A percentile compares a stretch with the other conserved stretches of the same genome.
Conservation (phyloP, 2,113 vertebrate genomes). For the Actenoides lindsayi region DNA sequence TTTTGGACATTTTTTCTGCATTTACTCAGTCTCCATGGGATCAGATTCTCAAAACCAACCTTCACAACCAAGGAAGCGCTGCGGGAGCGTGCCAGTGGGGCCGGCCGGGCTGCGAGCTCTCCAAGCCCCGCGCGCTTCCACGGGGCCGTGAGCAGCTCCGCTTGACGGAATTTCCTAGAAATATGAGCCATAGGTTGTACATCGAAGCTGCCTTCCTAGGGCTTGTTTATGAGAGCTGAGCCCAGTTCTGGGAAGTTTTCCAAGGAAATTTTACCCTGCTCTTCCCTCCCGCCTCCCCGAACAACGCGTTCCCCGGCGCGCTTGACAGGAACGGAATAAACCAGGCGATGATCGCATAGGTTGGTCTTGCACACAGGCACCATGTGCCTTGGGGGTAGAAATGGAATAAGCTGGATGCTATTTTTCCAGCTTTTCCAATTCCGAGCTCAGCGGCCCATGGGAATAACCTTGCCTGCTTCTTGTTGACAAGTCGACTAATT, state of each 20-base stretch:
- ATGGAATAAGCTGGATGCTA: not conserved
- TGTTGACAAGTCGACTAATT: conserved; percentile 12
- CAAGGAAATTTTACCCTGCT: not conserved
- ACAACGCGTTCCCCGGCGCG: not conserved
- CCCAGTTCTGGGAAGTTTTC: not conserved
- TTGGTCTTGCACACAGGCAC: not conserved
- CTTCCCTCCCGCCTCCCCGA: not conserved
- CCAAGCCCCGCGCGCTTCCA: not conserved
- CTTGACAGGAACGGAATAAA: not conserved
- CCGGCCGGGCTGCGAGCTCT: fast-evolving
- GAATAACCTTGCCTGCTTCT: not conserved
- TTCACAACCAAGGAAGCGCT: not conserved
- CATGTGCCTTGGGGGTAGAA: fast-evolving
- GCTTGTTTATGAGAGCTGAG: not conserved
- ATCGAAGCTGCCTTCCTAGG: not conserved
- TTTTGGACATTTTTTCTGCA: not conserved
- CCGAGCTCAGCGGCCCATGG: not conserved
- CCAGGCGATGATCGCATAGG: not conserved
- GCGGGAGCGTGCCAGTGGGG: not conserved
- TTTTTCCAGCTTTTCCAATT: not conserved
- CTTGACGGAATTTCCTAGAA: not conserved
- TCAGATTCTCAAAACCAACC: not conserved
- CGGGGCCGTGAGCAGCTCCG: fast-evolving
- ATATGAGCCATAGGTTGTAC: not conserved
- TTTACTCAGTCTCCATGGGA: not conserved